Conservation (phyloP, 2,113 vertebrate species). For the Phalacrocorax pelagicus region DNA sequence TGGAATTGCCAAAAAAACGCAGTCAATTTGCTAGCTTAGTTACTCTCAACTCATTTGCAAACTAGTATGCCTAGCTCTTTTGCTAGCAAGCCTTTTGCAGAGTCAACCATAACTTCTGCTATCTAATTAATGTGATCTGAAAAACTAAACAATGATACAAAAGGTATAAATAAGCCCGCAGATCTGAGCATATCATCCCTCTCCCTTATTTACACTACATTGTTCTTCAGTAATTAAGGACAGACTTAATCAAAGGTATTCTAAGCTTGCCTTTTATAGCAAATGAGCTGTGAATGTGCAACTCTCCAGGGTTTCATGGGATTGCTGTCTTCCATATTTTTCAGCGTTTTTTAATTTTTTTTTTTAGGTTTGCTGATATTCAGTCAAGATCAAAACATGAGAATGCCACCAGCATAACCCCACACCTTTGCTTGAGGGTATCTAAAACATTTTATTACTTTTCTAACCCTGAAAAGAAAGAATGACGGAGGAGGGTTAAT, state of each 20-base stretch:
- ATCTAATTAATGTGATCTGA: background rate
- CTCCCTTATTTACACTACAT: background rate
- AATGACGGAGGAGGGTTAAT: background rate
- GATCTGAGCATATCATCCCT: background rate
- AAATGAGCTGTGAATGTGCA: background rate
- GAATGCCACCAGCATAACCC: background rate
- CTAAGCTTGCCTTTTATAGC: background rate
- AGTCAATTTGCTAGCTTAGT: background rate
- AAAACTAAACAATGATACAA: background rate
- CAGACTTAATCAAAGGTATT: background rate
- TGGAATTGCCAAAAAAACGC: background rate
- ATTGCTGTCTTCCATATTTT: background rate
- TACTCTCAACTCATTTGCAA: background rate
- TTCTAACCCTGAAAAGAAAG: background rate
- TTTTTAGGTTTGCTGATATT: background rate
- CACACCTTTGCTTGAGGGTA: background rate
- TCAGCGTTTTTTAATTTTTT: background rate
- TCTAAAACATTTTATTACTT: background rate
- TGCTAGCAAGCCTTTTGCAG: background rate
- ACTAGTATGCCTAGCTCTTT: background rate
- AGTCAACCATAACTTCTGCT: background rate
- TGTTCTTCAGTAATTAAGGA: background rate
- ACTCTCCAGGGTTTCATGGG: background rate
- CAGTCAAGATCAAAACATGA: background rate
- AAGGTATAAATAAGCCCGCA: background rate